phyloP scores from a whole-genome alignment of 2,888 invertebrate genomes.

The Hypolimnas misippus region DNA sequence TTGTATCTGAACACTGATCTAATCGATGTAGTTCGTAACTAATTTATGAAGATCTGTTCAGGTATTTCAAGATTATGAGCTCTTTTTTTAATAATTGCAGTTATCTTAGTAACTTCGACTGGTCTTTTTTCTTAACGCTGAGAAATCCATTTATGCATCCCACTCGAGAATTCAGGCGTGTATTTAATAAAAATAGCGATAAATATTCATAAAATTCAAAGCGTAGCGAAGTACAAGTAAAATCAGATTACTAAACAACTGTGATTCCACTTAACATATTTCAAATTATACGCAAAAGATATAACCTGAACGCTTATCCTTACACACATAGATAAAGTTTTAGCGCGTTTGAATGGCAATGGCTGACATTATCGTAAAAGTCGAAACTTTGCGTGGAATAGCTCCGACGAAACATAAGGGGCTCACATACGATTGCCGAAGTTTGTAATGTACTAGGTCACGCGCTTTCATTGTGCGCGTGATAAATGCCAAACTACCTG shows the following conservation, averaged over 20 bases:
- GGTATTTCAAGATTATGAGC: no score
- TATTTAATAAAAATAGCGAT: no score
- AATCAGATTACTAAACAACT: slow-evolving; percentile 23
- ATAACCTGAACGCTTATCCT: slow-evolving; percentile 76
- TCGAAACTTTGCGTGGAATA: slow-evolving; percentile 79
- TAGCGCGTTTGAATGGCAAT: slow-evolving; percentile 82
- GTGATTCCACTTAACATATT: slow-evolving; percentile 40
- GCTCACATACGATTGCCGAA: slow-evolving; percentile 82
- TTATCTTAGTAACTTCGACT: no score
- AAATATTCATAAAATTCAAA: no score
- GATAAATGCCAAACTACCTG: slow-evolving; percentile 73
- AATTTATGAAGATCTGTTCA: no score
- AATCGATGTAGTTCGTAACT: no score
- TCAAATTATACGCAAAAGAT: slow-evolving; percentile 57
- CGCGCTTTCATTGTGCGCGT: slow-evolving; percentile 71
- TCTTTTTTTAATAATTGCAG: no score
- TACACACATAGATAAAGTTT: slow-evolving; percentile 83
- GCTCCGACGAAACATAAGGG: slow-evolving; percentile 81
- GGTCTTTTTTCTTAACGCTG: no score
- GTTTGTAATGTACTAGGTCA: slow-evolving; percentile 78
- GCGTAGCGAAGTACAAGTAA: no score
- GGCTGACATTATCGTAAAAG: slow-evolving; percentile 84
- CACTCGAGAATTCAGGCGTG: no score
- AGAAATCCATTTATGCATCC: no score
- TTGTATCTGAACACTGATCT: no score